Conservation (phyloP, 2,113 vertebrate species). For the Trochalopteron elliotii region DNA sequence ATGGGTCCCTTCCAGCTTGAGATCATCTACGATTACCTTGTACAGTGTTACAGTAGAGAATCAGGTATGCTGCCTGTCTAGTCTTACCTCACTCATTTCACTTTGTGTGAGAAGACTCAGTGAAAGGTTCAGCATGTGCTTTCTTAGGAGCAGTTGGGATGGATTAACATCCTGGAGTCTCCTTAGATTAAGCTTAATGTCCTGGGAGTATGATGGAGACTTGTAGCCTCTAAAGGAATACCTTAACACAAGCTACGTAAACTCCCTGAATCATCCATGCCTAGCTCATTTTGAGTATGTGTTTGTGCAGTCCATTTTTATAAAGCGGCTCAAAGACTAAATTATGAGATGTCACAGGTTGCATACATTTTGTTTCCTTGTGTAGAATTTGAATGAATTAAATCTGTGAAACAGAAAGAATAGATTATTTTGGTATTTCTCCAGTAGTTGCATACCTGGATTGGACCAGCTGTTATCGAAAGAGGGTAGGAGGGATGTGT, state of each 20-base stretch:
- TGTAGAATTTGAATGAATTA: not conserved
- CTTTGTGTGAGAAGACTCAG: not conserved
- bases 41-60: not conserved
- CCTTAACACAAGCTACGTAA: not conserved
- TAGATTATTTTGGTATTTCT: not conserved
- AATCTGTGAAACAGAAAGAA: not conserved
- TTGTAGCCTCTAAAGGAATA: not conserved
- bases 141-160: not conserved
- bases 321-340: not conserved
- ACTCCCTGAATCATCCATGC: not conserved
- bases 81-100: not conserved
- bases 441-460: not conserved
- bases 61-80: not conserved
- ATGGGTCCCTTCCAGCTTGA: not conserved
- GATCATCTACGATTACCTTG: not conserved
- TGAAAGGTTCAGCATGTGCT: not conserved
- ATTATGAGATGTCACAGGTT: not conserved
- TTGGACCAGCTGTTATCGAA: not conserved
- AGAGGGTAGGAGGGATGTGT: not conserved
- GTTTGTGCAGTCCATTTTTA: not conserved
- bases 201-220: not conserved
- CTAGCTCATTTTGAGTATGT: not conserved
- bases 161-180: not conserved
- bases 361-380: not conserved
- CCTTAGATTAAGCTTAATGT: not conserved